Percentiles rank a stretch among this genome's conserved stretches.
Evolutionary conservation across 1,140 invertebrate species (phyloP).

Genomic region (Idris sp.): DNA sequence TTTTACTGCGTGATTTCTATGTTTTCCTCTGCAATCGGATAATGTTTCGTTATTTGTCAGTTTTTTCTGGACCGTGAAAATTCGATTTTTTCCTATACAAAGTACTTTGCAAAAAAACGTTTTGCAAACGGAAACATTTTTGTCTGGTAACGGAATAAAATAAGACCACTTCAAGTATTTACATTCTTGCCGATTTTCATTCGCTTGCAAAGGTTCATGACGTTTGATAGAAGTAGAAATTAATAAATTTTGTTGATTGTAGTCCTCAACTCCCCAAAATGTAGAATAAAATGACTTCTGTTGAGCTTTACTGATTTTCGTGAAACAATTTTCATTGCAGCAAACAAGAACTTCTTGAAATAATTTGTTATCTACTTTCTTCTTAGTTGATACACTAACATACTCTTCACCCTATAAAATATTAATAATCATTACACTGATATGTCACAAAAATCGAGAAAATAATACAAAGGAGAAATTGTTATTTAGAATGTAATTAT

Average conservation of each 20-base stretch:
- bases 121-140: slow-evolving; percentile 28
- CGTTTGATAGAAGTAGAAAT: slow-evolving; percentile 2
- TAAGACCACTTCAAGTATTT: slow-evolving; percentile 14
- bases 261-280: slow-evolving; percentile 15
- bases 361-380: neutral
- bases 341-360: slow-evolving; percentile 6
- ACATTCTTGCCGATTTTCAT: slow-evolving; percentile 3
- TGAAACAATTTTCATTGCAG: slow-evolving; percentile 6
- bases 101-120: slow-evolving; percentile 23
- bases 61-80: slow-evolving; percentile 24
- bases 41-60: slow-evolving; percentile 4
- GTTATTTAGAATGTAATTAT: neutral
- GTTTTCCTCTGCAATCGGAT: slow-evolving; percentile 1
- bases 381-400: neutral
- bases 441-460: neutral
- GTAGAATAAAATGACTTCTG: slow-evolving; percentile 6
- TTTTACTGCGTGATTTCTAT: slow-evolving; percentile 12
- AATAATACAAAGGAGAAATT: neutral
- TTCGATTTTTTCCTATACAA: slow-evolving; percentile 1
- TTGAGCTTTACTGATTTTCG: neutral
- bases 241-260: slow-evolving; percentile 1
- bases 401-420: slow-evolving; percentile 16
- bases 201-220: neutral
- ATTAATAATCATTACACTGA: neutral
- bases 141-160: slow-evolving; percentile 4